Percentiles rank a stretch among this genome's conserved stretches.
phyloP scores from a whole-genome alignment of 2,888 invertebrate species.

The Pachymerium ferrugineum region DNA sequence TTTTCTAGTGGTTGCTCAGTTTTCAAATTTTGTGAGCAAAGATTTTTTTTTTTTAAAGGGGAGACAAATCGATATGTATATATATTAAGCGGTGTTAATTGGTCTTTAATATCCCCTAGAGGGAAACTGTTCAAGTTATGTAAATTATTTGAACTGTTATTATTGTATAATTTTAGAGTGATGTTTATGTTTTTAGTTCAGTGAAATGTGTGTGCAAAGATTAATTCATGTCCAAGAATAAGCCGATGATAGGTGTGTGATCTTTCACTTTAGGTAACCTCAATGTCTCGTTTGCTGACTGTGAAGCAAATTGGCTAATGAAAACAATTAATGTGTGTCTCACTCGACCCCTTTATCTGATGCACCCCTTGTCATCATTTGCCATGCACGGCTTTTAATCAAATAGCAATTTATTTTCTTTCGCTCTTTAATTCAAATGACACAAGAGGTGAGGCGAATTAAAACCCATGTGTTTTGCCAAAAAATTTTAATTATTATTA shows the following conservation, averaged over 20 bases:
- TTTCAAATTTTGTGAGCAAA: no score
- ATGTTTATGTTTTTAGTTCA: no score
- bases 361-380: conserved; percentile 18
- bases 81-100: no score
- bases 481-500: no score
- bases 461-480: background rate
- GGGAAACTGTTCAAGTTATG: no score
- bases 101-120: no score
- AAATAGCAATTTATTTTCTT: conserved; percentile 6
- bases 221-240: background rate
- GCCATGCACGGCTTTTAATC: conserved; percentile 10
- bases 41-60: background rate
- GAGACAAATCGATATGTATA: no score
- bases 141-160: no score
- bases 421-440: background rate
- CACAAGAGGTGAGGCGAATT: no score
- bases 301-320: conserved; percentile 14
- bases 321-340: conserved; percentile 5
- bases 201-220: no score
- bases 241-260: background rate
- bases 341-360: conserved; percentile 21
- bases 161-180: no score
- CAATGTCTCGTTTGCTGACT: background rate
- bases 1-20: background rate
- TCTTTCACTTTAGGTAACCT: background rate